These are phyloP conservation scores for Pantala flavescens DNA, from an alignment of 1,140 invertebrate genomes.

Conservation along the genomic window DNA sequence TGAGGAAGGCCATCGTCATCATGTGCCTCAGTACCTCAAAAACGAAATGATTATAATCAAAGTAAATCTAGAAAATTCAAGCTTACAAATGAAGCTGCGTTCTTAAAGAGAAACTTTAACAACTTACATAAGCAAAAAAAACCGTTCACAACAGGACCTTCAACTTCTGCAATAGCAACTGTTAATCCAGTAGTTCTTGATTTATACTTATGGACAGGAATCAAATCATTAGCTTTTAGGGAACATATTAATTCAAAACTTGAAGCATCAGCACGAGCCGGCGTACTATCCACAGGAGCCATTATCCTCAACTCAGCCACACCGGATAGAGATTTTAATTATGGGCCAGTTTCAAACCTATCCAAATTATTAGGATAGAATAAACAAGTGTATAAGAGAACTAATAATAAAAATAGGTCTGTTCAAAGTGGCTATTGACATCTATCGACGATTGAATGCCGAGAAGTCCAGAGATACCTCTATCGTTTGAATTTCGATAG, in stretches of 20 bases:
- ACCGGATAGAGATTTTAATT: too few species aligned
- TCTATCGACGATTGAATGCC: too few species aligned
- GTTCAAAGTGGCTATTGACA: too few species aligned
- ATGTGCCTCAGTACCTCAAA: conserved; percentile 74
- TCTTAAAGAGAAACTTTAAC: conserved; percentile 17
- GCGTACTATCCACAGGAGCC: conserved; percentile 16
- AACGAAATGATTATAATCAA: conserved; percentile 18
- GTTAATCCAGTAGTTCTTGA: conserved; percentile 67
- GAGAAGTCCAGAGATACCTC: too few species aligned
- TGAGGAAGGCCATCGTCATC: conserved; percentile 89
- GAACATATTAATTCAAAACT: conserved; percentile 51
- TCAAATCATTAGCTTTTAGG: conserved; percentile 51
- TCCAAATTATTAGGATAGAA: too few species aligned
- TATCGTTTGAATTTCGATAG: too few species aligned
- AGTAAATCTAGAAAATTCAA: neutral
- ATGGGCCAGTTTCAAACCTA: too few species aligned
- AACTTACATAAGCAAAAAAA: conserved; percentile 72
- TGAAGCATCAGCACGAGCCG: conserved; percentile 28
- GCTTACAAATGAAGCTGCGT: neutral
- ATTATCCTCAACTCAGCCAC: conserved; percentile 1
- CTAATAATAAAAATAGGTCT: too few species aligned
- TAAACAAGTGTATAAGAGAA: too few species aligned
- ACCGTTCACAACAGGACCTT: conserved; percentile 76
- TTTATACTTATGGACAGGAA: conserved; percentile 71
- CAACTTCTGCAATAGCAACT: conserved; percentile 69